Percentiles rank a stretch among this genome's conserved stretches.
Evolutionary conservation across 35 echinoderm and acorn worm genomes (phyloP).

Genomic region (Stichopus chloronotus): DNA sequence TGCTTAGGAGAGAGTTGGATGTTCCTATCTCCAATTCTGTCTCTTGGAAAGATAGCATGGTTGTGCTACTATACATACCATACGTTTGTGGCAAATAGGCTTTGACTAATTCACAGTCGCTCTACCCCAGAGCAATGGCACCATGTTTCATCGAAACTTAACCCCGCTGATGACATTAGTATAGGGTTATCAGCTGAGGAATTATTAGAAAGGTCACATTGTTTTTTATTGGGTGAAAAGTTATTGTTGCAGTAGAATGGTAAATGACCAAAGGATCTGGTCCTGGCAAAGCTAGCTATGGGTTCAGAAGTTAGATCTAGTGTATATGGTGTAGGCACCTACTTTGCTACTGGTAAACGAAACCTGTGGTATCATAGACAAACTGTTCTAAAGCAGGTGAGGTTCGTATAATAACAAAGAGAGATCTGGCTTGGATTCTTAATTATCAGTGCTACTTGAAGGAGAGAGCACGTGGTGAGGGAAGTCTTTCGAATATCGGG

Average conservation of each 20-base stretch:
- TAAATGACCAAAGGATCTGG: background rate
- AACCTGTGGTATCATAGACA: background rate
- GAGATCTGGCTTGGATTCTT: background rate
- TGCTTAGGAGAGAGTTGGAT: slow-evolving; percentile 35
- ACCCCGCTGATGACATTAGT: slow-evolving; percentile 53
- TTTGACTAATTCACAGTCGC: slow-evolving; percentile 42
- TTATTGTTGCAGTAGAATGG: background rate
- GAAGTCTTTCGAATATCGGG: background rate
- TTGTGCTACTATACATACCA: slow-evolving; percentile 75
- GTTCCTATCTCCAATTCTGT: background rate
- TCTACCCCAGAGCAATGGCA: slow-evolving; percentile 49
- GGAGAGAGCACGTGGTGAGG: background rate
- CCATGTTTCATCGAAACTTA: slow-evolving; percentile 26
- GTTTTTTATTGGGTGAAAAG: background rate
- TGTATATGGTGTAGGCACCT: background rate
- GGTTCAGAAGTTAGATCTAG: background rate
- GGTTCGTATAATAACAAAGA: background rate
- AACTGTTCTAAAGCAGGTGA: background rate
- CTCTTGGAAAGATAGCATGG: slow-evolving; percentile 69
- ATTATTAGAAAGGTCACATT: background rate
- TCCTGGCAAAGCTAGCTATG: background rate
- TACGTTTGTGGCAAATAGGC: slow-evolving; percentile 72
- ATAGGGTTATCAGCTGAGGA: slow-evolving; percentile 10
- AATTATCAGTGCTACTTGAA: background rate
- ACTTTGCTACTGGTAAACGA: background rate